These are phyloP conservation scores for Pentalonia nigronervosa DNA, from an alignment of 1,140 invertebrate genomes.

Conservation along the genomic window DNA sequence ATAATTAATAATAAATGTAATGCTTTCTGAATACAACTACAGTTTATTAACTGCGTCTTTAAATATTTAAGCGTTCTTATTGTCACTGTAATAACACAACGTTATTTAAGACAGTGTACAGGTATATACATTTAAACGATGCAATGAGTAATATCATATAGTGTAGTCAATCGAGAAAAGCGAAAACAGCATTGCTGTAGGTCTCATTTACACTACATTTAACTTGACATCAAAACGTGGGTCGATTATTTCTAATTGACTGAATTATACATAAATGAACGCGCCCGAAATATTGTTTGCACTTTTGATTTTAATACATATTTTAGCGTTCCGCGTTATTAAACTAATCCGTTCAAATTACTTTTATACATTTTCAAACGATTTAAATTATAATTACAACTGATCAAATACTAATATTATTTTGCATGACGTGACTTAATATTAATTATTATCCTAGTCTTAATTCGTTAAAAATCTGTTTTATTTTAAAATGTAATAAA, in stretches of 20 bases:
- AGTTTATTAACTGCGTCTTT: background rate
- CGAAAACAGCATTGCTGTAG: background rate
- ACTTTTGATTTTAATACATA: slow-evolving; percentile 6
- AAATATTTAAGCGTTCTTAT: background rate
- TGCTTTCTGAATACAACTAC: background rate
- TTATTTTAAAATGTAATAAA: background rate
- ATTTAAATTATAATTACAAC: background rate
- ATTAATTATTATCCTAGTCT: background rate
- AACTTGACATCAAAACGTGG: background rate
- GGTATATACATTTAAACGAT: background rate
- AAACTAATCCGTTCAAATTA: background rate
- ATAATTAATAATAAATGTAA: background rate
- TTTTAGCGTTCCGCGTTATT: slow-evolving; percentile 3
- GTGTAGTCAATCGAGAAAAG: background rate
- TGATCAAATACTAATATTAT: background rate
- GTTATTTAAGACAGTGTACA: background rate
- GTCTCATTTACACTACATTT: slow-evolving; percentile 6
- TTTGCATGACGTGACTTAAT: background rate
- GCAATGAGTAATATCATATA: background rate
- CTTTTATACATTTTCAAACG: background rate
- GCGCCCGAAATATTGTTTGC: slow-evolving; percentile 6
- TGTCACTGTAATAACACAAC: background rate
- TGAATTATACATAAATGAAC: background rate
- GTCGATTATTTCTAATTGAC: slow-evolving; percentile 33
- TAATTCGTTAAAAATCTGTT: background rate